Evolutionary conservation across 2,113 vertebrate genomes (phyloP).

Genomic region (Gavialis gangeticus): DNA sequence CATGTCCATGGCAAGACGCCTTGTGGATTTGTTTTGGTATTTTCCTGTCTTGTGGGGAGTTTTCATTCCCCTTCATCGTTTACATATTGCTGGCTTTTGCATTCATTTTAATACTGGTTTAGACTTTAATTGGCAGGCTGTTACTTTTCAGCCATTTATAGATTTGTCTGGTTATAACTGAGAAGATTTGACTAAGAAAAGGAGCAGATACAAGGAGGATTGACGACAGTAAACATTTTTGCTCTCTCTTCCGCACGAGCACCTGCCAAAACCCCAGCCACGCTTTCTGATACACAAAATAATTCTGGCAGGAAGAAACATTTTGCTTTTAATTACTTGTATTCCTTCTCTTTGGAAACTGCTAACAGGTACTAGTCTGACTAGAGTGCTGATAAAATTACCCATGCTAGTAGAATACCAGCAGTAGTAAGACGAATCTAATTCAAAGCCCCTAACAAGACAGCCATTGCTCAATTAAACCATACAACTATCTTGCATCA

Average conservation of each 20-base stretch:
- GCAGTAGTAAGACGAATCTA: slow-evolving; percentile 12
- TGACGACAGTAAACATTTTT: neutral
- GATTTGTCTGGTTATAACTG: neutral
- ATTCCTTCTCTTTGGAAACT: slow-evolving; percentile 33
- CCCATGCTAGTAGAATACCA: neutral
- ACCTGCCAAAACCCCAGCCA: neutral
- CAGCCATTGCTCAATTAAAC: neutral
- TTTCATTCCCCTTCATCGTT: neutral
- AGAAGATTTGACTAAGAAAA: neutral
- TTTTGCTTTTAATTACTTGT: slow-evolving; percentile 40
- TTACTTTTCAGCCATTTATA: neutral
- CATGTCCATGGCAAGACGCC: neutral
- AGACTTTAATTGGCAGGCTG: neutral
- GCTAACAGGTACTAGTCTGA: neutral
- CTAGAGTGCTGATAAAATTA: neutral
- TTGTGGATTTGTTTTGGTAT: neutral
- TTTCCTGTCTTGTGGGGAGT: neutral
- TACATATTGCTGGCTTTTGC: neutral
- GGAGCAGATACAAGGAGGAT: neutral
- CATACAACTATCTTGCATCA: neutral
- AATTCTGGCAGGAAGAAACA: slow-evolving; percentile 1
- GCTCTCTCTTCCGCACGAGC: neutral
- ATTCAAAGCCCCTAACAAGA: neutral
- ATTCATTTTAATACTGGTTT: neutral
- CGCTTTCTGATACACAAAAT: neutral